Evolutionary conservation across 1,140 invertebrate genomes (phyloP).

Genomic region (Philotrypesis tridentata): DNA sequence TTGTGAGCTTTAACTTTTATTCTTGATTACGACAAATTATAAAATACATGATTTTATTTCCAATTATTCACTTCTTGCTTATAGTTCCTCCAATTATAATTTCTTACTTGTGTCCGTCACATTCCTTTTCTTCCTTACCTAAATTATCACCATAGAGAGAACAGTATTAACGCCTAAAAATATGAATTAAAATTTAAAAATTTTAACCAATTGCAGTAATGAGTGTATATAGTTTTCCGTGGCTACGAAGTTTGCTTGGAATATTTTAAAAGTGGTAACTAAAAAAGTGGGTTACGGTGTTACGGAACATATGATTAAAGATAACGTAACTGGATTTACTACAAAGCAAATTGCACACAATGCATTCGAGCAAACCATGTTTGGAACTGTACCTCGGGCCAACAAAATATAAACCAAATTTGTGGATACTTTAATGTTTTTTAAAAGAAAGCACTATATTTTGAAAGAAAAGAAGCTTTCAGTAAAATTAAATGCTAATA

Average conservation of each 20-base stretch:
- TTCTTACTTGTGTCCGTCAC: too few relatives aligned
- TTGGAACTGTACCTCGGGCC: conserved; percentile 79
- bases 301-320: conserved; percentile 77
- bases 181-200: not conserved
- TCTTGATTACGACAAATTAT: too few relatives aligned
- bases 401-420: conserved; percentile 77
- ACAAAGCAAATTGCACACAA: conserved; percentile 75
- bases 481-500: not conserved
- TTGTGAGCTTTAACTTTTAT: too few relatives aligned
- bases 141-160: too few relatives aligned
- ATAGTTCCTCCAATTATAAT: too few relatives aligned
- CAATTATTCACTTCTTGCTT: too few relatives aligned
- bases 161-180: conserved; percentile 17
- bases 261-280: conserved; percentile 78
- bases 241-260: conserved; percentile 73
- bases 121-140: too few relatives aligned
- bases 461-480: conserved; percentile 49
- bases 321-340: conserved; percentile 70
- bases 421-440: conserved; percentile 78
- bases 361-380: conserved; percentile 79
- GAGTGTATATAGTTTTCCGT: conserved; percentile 71
- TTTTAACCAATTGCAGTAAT: not conserved
- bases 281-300: conserved; percentile 74
- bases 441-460: conserved; percentile 53
- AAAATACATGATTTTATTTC: too few relatives aligned